Base-by-base conservation (phyloP, 2,797 vertebrate species). In the Chaetophractus vellerosus region DNA sequence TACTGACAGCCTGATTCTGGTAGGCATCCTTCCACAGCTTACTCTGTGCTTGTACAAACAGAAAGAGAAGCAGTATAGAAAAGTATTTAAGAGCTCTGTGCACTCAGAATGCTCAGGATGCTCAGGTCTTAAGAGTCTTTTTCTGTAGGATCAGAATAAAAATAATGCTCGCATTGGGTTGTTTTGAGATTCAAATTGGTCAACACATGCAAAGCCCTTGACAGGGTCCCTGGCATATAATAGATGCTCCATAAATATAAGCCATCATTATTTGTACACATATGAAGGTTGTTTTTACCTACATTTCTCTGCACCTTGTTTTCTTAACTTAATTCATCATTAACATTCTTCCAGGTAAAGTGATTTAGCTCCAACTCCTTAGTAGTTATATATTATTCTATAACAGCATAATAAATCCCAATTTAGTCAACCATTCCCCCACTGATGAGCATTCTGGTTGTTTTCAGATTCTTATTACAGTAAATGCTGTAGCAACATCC, bases 161-260 rank as follows among this genome's bases (percentile, higher is more conserved):
- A 52, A 10, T 31, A 66, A 41, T 23, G 55, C 31, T 64, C 69
- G 6, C 23, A 41, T 75, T 31, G n/a, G 57, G 38, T 71, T 45
- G 26, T 41, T 72, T 59, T 41, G 33, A 90, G 31, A 96, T 66
- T 94, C 41, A 57, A 81, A 86, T 86, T 59, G 28, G n/a, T 79
- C 74, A 61, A 48, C 33, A 36, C 23, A 1, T 50, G 63, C 50
- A 24, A 69, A 66, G 12, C n/a, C 23, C 31, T 78, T 79, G 26
- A 16, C 48, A 11, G 1, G 7, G 24, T 52, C 24, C 24, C 55
- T 59, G 50, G 50, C 59, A 61, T 45, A 45, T 45, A 45, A 8
- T 45, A 45, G 45, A 45, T 45, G 9, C 10, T 45, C 45, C 45
- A 63, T 48, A 41, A 72, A 36, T 7, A 0, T 52, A 50, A 80